Evolutionary conservation across 2,888 invertebrate genomes (phyloP), one percentile per base, ranked within the genome.

Genomic region (Pantelozetes paolii): DNA sequence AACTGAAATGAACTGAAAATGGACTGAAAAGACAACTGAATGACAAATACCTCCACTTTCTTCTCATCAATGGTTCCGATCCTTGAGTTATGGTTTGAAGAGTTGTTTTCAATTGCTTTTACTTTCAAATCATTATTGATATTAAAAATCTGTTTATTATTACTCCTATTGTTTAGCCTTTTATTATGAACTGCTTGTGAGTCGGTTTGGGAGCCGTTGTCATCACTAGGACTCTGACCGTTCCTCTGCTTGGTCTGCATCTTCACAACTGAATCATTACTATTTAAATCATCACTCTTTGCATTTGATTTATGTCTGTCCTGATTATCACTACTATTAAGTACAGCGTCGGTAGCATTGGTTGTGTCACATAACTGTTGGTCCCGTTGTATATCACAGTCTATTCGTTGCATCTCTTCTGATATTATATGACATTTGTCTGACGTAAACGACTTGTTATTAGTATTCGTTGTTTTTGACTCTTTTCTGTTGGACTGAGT

Each of bases 341-440:
- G 30, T 18, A 15, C 13, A 57, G 28, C 57, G 8, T 9, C 18
- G 45, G 45, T 67, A 23, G 36, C 20, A 67, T 13, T 23, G 45
- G 40, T 69, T 26, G 69, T 42, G 40, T 20, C 45, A 67, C 40
- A 67, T 40, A 64, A 8, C 36, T 67, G 67, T 67, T 69, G 69
- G 69, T 69, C 69, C 69, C 69, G 42, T 69, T 69, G 45, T 69
- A 69, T 69, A 69, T 69, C 69, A 69, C 69, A 69, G 69, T 69
- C 45, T 20, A 1, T 69, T 69, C 23, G 67, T 67, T 69, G 69
- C 69, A 69, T 69, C 23, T 69, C 45, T 18, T 36, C 20, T 42
- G 26, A 69, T 45, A 45, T 42, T 45, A 45, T 45, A 6, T 69
- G 20, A 69, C 42, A 69, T 69, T 69, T 45, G 69, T 69, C 40